Conservation (phyloP, 2,113 vertebrate species). For the Pituophis catenifer region DNA sequence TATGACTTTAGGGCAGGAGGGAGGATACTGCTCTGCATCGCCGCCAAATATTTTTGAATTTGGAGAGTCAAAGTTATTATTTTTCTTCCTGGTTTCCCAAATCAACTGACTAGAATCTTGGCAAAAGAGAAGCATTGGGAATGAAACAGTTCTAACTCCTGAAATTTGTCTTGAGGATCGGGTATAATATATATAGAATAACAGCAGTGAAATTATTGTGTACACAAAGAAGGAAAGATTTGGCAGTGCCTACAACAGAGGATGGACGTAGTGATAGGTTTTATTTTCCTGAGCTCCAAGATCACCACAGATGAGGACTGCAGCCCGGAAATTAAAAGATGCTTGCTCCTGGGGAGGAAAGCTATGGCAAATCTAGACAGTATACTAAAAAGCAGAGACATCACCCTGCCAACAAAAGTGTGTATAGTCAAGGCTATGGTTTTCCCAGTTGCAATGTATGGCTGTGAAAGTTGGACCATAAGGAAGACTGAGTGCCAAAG, state of each 20-base stretch:
- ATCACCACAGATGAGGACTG: too few species aligned
- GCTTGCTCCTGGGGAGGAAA: too few species aligned
- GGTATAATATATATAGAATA: not conserved
- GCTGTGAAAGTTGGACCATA: too few species aligned
- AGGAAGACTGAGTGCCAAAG: too few species aligned
- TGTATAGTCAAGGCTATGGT: too few species aligned
- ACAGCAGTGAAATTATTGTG: not conserved
- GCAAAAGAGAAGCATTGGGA: not conserved
- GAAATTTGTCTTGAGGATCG: not conserved
- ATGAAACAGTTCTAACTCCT: not conserved
- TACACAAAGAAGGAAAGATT: not conserved
- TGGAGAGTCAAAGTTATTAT: not conserved
- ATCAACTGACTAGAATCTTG: not conserved
- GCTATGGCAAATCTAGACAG: too few species aligned
- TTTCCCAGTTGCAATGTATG: too few species aligned
- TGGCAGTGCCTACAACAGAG: not conserved
- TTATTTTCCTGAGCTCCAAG: too few species aligned
- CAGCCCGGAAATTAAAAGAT: too few species aligned
- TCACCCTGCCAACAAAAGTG: too few species aligned
- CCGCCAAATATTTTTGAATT: not conserved
- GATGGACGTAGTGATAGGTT: too few species aligned
- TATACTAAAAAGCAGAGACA: too few species aligned
- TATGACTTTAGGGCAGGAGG: not conserved
- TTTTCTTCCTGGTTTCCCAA: not conserved
- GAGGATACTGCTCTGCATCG: not conserved